Conservation (phyloP, 1,140 invertebrate genomes). For the Drosophila ercepeae region DNA sequence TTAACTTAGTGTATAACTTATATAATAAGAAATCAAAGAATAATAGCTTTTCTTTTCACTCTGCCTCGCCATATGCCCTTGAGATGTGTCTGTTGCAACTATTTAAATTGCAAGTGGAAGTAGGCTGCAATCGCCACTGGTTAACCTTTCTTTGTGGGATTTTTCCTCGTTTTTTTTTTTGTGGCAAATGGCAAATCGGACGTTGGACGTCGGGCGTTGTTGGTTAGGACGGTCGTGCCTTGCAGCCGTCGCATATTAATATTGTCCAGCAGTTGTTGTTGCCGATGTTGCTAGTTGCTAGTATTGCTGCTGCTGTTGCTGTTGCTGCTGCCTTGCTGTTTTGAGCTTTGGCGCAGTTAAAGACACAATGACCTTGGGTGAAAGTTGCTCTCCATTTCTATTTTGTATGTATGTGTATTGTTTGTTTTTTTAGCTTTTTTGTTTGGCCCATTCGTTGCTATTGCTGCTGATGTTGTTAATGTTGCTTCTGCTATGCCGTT, state of each 20-base stretch:
- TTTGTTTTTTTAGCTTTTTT: constrained; percentile 34
- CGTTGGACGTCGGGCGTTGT: constrained; percentile 37
- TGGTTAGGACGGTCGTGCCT: constrained; percentile 22
- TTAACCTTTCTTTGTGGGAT: not conserved
- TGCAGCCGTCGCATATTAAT: constrained; percentile 39
- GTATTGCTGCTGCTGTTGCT: constrained; percentile 23
- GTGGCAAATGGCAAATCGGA: constrained; percentile 36
- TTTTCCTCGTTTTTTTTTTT: constrained; percentile 18
- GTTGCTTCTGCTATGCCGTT: constrained; percentile 42
- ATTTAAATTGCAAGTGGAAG: not conserved
- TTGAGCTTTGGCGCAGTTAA: constrained; percentile 68
- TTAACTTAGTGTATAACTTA: too few relatives aligned
- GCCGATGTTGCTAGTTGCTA: constrained; percentile 30
- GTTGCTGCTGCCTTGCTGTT: constrained; percentile 43
- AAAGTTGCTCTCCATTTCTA: constrained; percentile 83
- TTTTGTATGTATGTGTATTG: constrained; percentile 62
- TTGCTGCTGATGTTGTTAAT: constrained; percentile 28
- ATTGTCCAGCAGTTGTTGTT: constrained; percentile 39
- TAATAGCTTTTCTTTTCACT: not conserved
- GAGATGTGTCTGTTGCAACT: not conserved
- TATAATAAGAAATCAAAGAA: not conserved
- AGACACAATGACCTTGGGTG: constrained; percentile 83
- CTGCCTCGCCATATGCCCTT: not conserved
- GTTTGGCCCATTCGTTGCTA: constrained; percentile 31
- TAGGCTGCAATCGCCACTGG: not conserved